These are phyloP conservation scores for Mycetomoellerius zeteki DNA, from an alignment of 1,140 invertebrate genomes.

Conservation along the genomic window DNA sequence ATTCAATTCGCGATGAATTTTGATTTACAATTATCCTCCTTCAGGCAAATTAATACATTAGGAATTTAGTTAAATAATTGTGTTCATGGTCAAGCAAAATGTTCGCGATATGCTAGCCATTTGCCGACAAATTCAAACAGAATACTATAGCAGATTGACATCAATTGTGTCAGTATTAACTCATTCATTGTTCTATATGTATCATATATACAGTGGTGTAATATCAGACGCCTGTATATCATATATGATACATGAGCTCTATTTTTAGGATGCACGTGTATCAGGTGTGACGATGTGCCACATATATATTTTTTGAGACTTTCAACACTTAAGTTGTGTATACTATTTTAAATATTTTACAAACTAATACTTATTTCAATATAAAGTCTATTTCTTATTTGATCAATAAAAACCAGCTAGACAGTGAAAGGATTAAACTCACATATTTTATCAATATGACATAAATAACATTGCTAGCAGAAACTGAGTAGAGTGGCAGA, in stretches of 20 bases:
- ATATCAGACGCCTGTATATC: not conserved
- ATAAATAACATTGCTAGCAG: not conserved
- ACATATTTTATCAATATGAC: not conserved
- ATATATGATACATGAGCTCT: not conserved
- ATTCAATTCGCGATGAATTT: not conserved
- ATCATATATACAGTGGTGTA: not conserved
- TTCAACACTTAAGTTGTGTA: not conserved
- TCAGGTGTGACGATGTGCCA: not conserved
- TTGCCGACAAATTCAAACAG: not conserved
- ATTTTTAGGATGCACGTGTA: not conserved
- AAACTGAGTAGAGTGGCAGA: not conserved
- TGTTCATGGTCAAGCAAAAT: not conserved
- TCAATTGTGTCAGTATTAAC: slow-evolving; percentile 10
- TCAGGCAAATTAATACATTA: not conserved
- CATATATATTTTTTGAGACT: not conserved
- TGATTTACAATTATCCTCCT: not conserved
- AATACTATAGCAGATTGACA: not conserved
- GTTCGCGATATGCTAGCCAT: not conserved
- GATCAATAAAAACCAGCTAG: not conserved
- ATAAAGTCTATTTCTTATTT: not conserved
- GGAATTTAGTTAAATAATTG: not conserved
- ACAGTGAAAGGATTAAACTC: not conserved
- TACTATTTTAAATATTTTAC: not conserved
- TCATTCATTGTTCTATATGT: not conserved
- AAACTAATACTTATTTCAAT: not conserved